Base-by-base conservation (phyloP, 2,797 vertebrate species). In the Sebastes miniatus region DNA sequence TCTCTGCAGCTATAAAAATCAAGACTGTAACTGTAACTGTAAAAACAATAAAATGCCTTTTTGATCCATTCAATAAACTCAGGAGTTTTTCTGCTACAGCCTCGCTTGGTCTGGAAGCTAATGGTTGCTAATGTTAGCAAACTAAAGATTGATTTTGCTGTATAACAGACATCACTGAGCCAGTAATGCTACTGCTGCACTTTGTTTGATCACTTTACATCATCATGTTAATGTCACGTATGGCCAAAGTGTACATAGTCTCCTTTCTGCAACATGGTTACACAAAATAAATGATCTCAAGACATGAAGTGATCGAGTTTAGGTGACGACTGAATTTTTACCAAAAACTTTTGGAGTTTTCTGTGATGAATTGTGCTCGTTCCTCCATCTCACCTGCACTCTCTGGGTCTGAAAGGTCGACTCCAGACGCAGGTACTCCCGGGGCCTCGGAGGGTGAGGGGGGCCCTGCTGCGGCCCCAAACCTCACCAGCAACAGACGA, bases 401-500 rank as follows among this genome's bases (percentile, higher is more conserved):
- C 8, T 18, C 47, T 25, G 22, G 29, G 2, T 1, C 59, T 36
- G 43, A 81, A 92, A 92, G 96, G 96, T 96, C 96, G 79, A 94
- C 95, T 70, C 61, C 95, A n/a, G 94, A 95, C 73, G 90, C 92
- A 75, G 87, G 91, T 72, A 88, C 93, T 79, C 70, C 94, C 0
- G 92, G 94, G 4, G 88, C 88, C 52, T 75, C 94, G 2, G 96
- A 96, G 13, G 96, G 94, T 3, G 91, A 94, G 13, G 96, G 96
- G 68, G 96, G 94, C 24, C 78, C 92, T 0, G 92, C 87, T 1
- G 25, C 89, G 1, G 87, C 96, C 77, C 94, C 95, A 0, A 97
- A 97, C 29, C 85, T 91, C 66, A 96, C 91, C 74, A 97, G 96
- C 90, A 97, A 97, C 89, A 94, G 95, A 12, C 95, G 96, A 8